Evolutionary conservation across 2,113 vertebrate species (phyloP), one percentile per base, ranked within the genome.

Genomic region (Sterrhoptilus dennistouni): DNA sequence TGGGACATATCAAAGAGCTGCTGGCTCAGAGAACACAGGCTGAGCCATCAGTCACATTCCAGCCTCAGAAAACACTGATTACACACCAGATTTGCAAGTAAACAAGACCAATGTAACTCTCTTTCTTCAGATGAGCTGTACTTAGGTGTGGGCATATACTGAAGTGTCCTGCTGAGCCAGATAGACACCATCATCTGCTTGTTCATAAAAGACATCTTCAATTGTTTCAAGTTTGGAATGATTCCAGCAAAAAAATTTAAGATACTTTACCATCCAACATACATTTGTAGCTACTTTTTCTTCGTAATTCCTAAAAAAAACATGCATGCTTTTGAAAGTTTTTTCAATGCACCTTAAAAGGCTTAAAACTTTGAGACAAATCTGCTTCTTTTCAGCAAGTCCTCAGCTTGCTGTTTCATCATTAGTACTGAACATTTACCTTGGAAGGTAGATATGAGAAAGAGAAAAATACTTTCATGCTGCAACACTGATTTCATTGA

Each of bases 401-500:
- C 38, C 35, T 87, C 52, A 59, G 15, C 33, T 77, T 83, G 11
- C 42, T 63, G 19, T 36, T 94, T 70, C 28, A 35, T 63, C 35
- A 23, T 7, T 33, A 74, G 17, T 66, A 65, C 40, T 27, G 68
- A 95, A n/a, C 24, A 68, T 11, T 93, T 95, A 79, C 33, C 75
- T 95, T 93, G 33, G 36, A 97, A 95, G 49, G 84, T 45, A 79
- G 64, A 70, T 29, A 77, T n/a, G 66, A 96, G 56, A 78, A 91
- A 47, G 12, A 19, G 17, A 82, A 88, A 83, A 89, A 61, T 38
- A 47, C 1, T 72, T 80, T n/a, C 21, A 18, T 47, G 22, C 42
- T 65, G 92, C 96, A 96, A 80, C 97, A 96, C 76, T 96, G 86
- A 82, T 97, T 96, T 71, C 61, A 91, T 89, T 96, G 83, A 88